Conservation (phyloP, 2,113 vertebrate genomes). For the Thymallus thymallus region DNA sequence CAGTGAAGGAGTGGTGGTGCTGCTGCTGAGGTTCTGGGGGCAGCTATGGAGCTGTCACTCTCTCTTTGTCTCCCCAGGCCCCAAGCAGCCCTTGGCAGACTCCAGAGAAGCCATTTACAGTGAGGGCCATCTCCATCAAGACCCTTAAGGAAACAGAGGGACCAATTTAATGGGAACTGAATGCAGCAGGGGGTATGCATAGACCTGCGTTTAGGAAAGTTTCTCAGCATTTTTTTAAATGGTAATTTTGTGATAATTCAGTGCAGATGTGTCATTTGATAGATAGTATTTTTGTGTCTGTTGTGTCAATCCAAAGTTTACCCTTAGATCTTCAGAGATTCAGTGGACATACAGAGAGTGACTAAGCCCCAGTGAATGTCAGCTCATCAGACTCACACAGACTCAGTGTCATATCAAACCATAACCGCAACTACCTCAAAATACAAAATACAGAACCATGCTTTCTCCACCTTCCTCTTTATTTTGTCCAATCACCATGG, state of each 20-base stretch:
- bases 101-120: constrained; percentile 53
- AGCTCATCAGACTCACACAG: not conserved
- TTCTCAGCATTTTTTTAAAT: constrained; percentile 55
- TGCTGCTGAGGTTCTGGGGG: not conserved
- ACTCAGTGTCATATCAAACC: constrained; percentile 10
- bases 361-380: not conserved
- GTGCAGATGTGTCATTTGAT: constrained; percentile 47
- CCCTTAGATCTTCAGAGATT: constrained; percentile 18
- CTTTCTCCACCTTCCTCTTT: constrained; percentile 4
- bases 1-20: not conserved
- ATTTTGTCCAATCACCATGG: not conserved
- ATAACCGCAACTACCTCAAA: constrained; percentile 25
- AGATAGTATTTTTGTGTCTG: not conserved
- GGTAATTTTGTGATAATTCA: constrained; percentile 57
- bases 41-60: constrained; percentile 49
- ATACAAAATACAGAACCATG: not conserved
- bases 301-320: constrained; percentile 30
- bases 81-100: constrained; percentile 47
- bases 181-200: constrained; percentile 46
- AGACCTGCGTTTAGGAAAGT: constrained; percentile 43
- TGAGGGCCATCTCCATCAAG: constrained; percentile 33
- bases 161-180: constrained; percentile 69
- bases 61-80: constrained; percentile 44
- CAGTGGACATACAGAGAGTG: not conserved
- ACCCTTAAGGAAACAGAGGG: constrained; percentile 31